Percentiles rank a stretch among this genome's conserved stretches.
Conservation (phyloP, 2,113 vertebrate genomes). For the Chaetops frenatus region DNA sequence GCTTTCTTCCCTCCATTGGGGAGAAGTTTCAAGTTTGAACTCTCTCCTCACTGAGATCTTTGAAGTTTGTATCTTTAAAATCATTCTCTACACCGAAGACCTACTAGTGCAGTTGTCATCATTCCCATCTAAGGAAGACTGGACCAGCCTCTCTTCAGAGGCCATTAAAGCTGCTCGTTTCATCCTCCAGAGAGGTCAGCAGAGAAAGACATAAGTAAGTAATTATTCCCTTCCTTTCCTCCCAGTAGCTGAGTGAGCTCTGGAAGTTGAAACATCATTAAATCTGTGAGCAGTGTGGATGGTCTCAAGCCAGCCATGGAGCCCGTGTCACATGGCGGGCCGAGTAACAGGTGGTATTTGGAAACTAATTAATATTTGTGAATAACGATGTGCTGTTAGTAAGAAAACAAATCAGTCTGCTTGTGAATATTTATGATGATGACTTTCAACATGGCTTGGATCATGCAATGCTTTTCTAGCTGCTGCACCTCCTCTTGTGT, state of each 20-base stretch:
- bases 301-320: background rate
- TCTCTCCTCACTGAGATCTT: background rate
- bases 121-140: background rate
- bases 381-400: constrained; percentile 18
- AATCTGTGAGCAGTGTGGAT: background rate
- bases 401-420: constrained; percentile 39
- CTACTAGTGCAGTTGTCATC: background rate
- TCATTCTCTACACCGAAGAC: background rate
- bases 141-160: constrained; percentile 25
- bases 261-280: constrained; percentile 31
- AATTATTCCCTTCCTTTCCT: constrained; percentile 41
- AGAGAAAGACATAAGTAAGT: constrained; percentile 1
- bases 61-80: constrained; percentile 31
- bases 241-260: background rate
- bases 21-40: constrained; percentile 2
- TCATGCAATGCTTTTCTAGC: background rate
- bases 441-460: background rate
- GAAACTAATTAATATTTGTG: constrained; percentile 49
- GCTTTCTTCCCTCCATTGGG: background rate
- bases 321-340: background rate
- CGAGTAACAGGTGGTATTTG: constrained; percentile 38
- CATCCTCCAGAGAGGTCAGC: background rate
- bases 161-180: background rate
- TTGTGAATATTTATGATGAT: constrained; percentile 27
- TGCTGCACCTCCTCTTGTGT: background rate